Percentiles rank a stretch among this genome's conserved stretches.
phyloP scores from a whole-genome alignment of 2,113 vertebrate species.

The Larimichthys polyactis region DNA sequence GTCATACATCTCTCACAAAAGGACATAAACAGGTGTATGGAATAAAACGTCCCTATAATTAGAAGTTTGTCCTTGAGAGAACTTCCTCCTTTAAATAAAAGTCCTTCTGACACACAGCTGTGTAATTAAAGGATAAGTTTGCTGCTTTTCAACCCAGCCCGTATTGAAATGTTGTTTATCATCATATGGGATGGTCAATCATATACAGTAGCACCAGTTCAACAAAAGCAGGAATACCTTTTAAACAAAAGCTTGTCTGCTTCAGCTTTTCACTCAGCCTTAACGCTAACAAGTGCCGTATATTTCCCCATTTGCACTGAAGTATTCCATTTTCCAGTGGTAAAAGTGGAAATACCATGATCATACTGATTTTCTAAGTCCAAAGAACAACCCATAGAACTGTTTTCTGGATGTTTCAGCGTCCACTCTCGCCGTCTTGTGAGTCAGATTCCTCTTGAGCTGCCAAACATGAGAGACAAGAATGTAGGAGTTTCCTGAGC shows the following conservation, averaged over 20 bases:
- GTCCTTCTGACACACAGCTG: neutral
- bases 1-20: conserved; percentile 9
- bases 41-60: conserved; percentile 39
- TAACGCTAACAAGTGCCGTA: too few species aligned
- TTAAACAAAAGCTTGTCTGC: too few species aligned
- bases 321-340: neutral
- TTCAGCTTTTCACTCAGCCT: too few species aligned
- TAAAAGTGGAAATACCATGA: neutral
- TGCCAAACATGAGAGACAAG: neutral
- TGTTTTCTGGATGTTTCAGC: neutral
- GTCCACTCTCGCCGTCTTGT: neutral
- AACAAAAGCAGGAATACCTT: neutral
- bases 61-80: conserved; percentile 23
- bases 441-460: conserved; percentile 7
- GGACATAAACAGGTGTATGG: conserved; percentile 45
- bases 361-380: neutral
- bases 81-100: conserved; percentile 23
- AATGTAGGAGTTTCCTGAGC: conserved; percentile 4
- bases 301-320: neutral
- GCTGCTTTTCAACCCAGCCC: conserved; percentile 1
- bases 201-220: neutral
- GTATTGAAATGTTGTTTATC: neutral
- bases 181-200: neutral
- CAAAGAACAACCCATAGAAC: neutral
- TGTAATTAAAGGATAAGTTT: conserved; percentile 36